Conservation (phyloP, 2,113 vertebrate species). For the Dryoscopus gambensis region DNA sequence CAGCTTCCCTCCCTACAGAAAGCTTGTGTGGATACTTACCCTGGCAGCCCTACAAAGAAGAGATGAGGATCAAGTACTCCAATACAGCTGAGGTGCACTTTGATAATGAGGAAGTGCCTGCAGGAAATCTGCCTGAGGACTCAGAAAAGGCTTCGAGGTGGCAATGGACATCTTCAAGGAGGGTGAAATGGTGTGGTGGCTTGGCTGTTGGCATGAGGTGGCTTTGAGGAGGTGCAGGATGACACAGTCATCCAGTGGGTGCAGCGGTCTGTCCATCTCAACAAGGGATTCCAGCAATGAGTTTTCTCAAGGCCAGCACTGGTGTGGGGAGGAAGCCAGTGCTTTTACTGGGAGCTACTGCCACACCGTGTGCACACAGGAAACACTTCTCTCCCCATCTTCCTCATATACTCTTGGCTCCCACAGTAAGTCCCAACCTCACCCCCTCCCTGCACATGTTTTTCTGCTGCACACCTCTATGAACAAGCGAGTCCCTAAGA, state of each 20-base stretch:
- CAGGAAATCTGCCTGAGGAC: not conserved
- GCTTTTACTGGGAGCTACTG: not conserved
- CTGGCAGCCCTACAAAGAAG: not conserved
- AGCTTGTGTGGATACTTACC: not conserved
- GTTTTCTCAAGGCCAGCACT: not conserved
- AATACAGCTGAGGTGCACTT: not conserved
- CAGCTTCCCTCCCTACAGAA: not conserved
- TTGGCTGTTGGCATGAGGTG: not conserved
- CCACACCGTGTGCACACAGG: fast-evolving
- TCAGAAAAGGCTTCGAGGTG: not conserved
- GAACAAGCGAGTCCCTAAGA: fast-evolving
- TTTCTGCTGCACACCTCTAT: not conserved
- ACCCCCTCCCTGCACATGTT: too few relatives aligned
- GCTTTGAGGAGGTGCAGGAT: not conserved
- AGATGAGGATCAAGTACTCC: not conserved
- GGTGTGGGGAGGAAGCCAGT: not conserved
- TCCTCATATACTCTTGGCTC: not conserved
- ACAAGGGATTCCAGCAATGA: not conserved
- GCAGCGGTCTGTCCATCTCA: not conserved
- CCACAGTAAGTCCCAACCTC: not conserved
- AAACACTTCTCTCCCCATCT: not conserved
- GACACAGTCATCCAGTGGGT: not conserved
- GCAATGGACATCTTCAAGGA: not conserved
- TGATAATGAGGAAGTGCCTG: not conserved
- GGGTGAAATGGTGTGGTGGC: not conserved